phyloP scores from a whole-genome alignment of 2,888 invertebrate species.

The Caenorhabditis sp. region DNA sequence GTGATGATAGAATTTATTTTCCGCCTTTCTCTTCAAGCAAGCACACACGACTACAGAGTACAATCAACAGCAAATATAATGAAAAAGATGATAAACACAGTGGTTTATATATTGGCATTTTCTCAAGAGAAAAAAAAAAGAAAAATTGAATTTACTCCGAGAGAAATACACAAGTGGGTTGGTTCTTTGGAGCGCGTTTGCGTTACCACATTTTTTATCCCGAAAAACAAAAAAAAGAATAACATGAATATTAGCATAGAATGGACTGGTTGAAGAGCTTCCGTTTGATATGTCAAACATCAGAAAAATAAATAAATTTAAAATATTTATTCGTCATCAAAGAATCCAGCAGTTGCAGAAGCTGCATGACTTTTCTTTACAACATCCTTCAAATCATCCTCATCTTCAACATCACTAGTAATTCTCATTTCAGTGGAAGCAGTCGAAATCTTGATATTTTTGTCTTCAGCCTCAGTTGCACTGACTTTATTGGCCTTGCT shows the following conservation, averaged over 20 bases:
- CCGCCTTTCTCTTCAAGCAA: background rate
- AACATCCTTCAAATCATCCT: slow-evolving; percentile 36
- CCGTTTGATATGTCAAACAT: background rate
- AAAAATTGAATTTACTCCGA: background rate
- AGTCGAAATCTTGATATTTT: slow-evolving; percentile 21
- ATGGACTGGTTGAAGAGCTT: background rate
- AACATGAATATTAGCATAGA: too few relatives aligned
- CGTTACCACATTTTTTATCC: too few relatives aligned
- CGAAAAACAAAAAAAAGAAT: too few relatives aligned
- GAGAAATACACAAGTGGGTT: background rate
- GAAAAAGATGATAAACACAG: background rate
- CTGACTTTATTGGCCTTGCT: slow-evolving; percentile 3
- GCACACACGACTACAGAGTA: background rate
- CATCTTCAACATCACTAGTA: slow-evolving; percentile 27
- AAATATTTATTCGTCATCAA: slow-evolving; percentile 25
- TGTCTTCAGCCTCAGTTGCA: slow-evolving; percentile 8
- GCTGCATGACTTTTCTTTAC: slow-evolving; percentile 36
- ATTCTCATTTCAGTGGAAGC: slow-evolving; percentile 37
- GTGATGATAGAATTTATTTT: background rate
- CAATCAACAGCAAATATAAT: background rate
- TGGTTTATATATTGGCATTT: background rate
- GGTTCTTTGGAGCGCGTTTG: background rate
- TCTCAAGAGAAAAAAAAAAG: background rate
- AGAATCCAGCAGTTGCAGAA: slow-evolving; percentile 3
- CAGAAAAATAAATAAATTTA: background rate